These are phyloP conservation scores for Cyaniris semiargus DNA, from an alignment of 2,888 invertebrate genomes.

Conservation along the genomic window DNA sequence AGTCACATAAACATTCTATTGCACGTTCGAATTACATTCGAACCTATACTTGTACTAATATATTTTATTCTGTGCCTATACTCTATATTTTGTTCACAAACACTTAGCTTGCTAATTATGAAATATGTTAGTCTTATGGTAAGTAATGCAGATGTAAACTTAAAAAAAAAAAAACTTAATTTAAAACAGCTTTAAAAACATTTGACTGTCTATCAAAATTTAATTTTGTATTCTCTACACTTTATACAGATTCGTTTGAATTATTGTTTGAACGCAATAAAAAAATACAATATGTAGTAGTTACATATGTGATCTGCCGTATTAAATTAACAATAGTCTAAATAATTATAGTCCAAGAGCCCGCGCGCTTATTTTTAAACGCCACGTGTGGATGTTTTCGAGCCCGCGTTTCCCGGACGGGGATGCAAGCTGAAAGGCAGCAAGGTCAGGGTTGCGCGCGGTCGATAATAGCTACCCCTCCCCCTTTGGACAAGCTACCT, in stretches of 20 bases:
- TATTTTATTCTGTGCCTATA: too few species aligned
- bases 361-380: not conserved
- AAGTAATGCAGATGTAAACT: too few species aligned
- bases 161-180: too few species aligned
- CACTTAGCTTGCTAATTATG: not conserved
- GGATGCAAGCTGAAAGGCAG: conserved; percentile 32
- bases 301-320: not conserved
- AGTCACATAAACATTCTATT: conserved; percentile 2
- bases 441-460: conserved; percentile 40
- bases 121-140: not conserved
- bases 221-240: not conserved
- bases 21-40: not conserved
- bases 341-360: not conserved
- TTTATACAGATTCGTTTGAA: not conserved
- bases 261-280: not conserved
- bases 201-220: too few species aligned
- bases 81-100: not conserved
- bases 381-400: conserved; percentile 6
- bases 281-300: not conserved
- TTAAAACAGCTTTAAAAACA: too few species aligned
- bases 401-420: conserved; percentile 4
- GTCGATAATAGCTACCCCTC: conserved; percentile 37
- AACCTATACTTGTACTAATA: too few species aligned
- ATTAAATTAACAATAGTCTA: not conserved
- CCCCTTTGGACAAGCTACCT: not conserved